Evolutionary conservation across 64 coral and sea anemone species (phyloP), one percentile per base, ranked within the genome.

Genomic region (Trachythela sp.): DNA sequence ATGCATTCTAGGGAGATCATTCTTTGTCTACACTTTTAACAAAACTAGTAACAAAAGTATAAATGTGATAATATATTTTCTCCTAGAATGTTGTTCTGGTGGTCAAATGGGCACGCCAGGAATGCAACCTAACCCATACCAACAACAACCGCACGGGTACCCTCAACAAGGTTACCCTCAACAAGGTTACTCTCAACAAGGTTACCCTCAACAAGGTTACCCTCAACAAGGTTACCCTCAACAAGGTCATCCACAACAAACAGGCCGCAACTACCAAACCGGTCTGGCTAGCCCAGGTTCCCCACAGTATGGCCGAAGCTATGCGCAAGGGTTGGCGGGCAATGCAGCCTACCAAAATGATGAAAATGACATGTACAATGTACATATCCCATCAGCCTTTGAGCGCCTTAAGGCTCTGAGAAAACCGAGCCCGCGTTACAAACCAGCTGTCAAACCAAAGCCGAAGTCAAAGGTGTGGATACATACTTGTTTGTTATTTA

Each of bases 321-420:
- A 64, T 18, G 56, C 56, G 20, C 56, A 64, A 64, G 56, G 56
- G 20, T 64, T 64, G 56, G 56, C 56, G 17, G 56, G 56, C 1
- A 64, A 64, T 64, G 56, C 56, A 1, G 56, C 18, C 20, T 64
- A 64, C 26, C 56, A 64, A 64, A 27, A 64, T 22, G 20, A 64
- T 22, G 8, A 20, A 8, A 6, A 64, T n/a, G 75, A 80, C 13
- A 15, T 37, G 3, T 2, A 80, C 37, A 36, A 80, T 80, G 34
- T 80, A 80, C 75, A 80, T 37, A 80, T 80, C 37, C 75, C 75
- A 0, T 80, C 75, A 80, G 75, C 75, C 8, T 80, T 80, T 80
- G 75, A 80, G 75, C 75, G 75, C 15, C 75, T 80, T 29, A 80
- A 80, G 30, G 37, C 33, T 2, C 20, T 80, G 9, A 20, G 37